A percentile compares a stretch with the other conserved stretches of the same genome.
These are phyloP conservation scores for Syngnathus rostellatus DNA, from an alignment of 2,797 vertebrate species.

Conservation along the genomic window DNA sequence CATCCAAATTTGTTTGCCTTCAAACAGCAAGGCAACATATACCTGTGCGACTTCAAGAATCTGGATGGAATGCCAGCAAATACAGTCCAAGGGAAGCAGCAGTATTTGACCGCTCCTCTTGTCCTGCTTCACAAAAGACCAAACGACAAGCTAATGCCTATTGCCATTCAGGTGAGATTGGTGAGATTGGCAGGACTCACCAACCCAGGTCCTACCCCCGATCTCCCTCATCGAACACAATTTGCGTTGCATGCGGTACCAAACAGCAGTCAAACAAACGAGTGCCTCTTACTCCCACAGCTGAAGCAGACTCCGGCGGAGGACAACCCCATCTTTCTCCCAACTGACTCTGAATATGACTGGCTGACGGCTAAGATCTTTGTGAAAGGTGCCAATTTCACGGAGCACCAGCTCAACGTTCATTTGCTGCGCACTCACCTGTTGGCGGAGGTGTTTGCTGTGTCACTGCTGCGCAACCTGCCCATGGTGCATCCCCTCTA, in stretches of 20 bases:
- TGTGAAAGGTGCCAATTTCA: constrained; percentile 55
- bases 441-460: constrained; percentile 63
- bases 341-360: constrained; percentile 47
- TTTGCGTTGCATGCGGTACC: too few species aligned
- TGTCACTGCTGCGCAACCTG: constrained; percentile 65
- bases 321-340: constrained; percentile 55
- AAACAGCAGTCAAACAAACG: too few species aligned
- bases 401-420: constrained; percentile 36
- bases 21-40: constrained; percentile 71
- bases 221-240: too few species aligned
- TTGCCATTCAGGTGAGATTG: constrained; percentile 68
- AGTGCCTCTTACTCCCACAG: constrained; percentile 20
- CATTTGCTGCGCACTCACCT: constrained; percentile 70
- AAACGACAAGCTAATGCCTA: constrained; percentile 51
- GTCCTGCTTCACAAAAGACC: constrained; percentile 56
- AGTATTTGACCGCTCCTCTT: constrained; percentile 60
- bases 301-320: constrained; percentile 57
- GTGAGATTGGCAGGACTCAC: constrained; percentile 17
- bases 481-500: constrained; percentile 61
- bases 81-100: constrained; percentile 47
- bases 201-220: too few species aligned
- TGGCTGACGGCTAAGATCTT: constrained; percentile 58
- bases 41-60: constrained; percentile 63
- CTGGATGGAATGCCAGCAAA: constrained; percentile 55
- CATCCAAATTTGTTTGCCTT: neutral